A percentile compares a stretch with the other conserved stretches of the same genome.
These are phyloP conservation scores for Caranx melampygus DNA, from an alignment of 2,113 vertebrate genomes.

Conservation along the genomic window DNA sequence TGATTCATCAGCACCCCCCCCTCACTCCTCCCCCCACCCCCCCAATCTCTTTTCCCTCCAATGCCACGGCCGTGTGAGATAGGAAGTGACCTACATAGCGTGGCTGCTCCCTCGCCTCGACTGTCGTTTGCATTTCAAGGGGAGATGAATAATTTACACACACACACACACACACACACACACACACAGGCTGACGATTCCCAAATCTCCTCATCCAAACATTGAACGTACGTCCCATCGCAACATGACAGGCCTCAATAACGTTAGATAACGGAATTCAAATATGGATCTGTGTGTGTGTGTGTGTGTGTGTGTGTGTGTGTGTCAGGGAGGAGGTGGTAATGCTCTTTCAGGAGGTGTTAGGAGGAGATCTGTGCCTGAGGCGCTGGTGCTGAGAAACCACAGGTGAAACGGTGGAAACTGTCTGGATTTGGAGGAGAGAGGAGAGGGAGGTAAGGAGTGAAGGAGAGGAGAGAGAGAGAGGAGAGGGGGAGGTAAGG, in stretches of 20 bases:
- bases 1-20: constrained; percentile 25
- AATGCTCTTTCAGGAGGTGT: constrained; percentile 46
- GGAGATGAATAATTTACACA: constrained; percentile 70
- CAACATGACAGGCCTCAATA: constrained; percentile 60
- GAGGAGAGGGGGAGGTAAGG: constrained; percentile 10
- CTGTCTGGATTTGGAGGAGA: constrained; percentile 1
- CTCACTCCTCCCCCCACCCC: background rate
- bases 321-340: constrained; percentile 34
- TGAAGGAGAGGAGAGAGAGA: background rate
- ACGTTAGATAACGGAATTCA: constrained; percentile 46
- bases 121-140: constrained; percentile 75
- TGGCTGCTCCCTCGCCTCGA: constrained; percentile 56
- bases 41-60: constrained; percentile 28
- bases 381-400: constrained; percentile 40
- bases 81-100: constrained; percentile 72
- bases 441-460: constrained; percentile 11
- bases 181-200: constrained; percentile 21
- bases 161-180: constrained; percentile 27
- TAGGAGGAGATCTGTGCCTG: constrained; percentile 40
- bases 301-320: constrained; percentile 19
- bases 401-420: constrained; percentile 50
- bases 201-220: constrained; percentile 48
- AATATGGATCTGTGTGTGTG: constrained; percentile 11
- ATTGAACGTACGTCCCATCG: constrained; percentile 33
- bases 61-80: constrained; percentile 39